Percentiles rank a stretch among this genome's conserved stretches.
Evolutionary conservation across 2,113 vertebrate species (phyloP).

Genomic region (Trochalopteron elliotii): DNA sequence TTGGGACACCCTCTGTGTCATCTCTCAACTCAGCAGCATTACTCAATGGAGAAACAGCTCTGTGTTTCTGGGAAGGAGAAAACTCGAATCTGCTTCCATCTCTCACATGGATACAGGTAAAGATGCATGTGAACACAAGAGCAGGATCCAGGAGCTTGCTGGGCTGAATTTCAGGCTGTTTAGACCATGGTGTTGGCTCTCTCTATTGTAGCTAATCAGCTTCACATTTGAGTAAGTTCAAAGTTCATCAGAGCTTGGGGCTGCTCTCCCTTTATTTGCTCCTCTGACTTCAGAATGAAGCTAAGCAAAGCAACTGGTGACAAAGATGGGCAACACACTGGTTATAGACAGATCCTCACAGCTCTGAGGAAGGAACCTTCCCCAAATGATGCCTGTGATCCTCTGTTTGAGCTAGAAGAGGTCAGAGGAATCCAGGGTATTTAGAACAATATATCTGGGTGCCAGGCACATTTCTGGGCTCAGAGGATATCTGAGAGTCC

Average conservation of each 20-base stretch:
- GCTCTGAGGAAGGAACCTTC: background rate
- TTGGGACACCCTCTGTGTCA: conserved; percentile 2
- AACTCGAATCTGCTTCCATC: background rate
- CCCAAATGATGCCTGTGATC: background rate
- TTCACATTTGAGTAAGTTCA: conserved; percentile 34
- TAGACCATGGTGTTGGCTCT: background rate
- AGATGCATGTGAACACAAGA: background rate
- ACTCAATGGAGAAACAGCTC: background rate
- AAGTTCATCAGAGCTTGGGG: conserved; percentile 18
- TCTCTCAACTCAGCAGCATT: background rate
- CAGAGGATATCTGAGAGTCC: background rate
- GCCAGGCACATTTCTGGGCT: background rate
- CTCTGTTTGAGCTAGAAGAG: background rate
- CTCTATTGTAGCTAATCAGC: background rate
- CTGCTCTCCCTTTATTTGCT: conserved; percentile 44
- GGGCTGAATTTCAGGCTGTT: background rate
- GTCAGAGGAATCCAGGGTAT: background rate
- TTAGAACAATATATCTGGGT: background rate
- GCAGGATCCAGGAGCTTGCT: background rate
- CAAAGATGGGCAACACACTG: background rate
- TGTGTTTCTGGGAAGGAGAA: background rate
- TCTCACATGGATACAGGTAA: background rate
- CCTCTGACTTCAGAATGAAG: conserved; percentile 13
- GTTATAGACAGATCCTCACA: background rate
- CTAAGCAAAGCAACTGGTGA: background rate